These are phyloP conservation scores for Pantelozetes paolii DNA, from an alignment of 2,888 invertebrate species.

Conservation along the genomic window DNA sequence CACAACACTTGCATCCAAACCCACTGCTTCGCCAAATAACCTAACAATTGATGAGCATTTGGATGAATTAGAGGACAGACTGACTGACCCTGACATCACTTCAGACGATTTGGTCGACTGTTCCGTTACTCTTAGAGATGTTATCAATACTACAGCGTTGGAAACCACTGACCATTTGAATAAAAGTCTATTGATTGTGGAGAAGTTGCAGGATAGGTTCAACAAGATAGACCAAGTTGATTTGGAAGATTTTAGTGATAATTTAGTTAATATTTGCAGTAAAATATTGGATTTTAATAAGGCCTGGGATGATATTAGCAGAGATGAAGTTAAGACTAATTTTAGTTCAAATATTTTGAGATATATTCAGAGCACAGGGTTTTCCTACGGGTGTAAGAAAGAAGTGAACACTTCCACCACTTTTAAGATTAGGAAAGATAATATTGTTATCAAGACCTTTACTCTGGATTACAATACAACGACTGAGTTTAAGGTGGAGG, in stretches of 20 bases:
- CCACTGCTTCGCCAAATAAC: neutral
- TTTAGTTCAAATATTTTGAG: neutral
- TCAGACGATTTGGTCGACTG: neutral
- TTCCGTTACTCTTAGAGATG: neutral
- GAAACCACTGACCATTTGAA: neutral
- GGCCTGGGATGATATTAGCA: slow-evolving; percentile 8
- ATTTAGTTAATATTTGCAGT: slow-evolving; percentile 24
- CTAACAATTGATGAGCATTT: neutral
- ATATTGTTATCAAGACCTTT: slow-evolving; percentile 36
- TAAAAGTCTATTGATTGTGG: neutral
- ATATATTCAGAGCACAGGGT: slow-evolving; percentile 16
- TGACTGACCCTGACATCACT: neutral
- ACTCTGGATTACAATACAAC: slow-evolving; percentile 27
- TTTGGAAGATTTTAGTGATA: neutral
- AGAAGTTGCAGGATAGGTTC: neutral
- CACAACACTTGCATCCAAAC: neutral
- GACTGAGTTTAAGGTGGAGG: neutral
- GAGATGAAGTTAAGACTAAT: neutral
- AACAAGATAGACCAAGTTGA: neutral
- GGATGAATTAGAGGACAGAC: neutral
- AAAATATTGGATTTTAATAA: neutral
- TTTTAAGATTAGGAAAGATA: neutral
- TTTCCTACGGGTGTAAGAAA: slow-evolving; percentile 24
- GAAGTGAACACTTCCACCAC: neutral
- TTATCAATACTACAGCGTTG: neutral